These are phyloP conservation scores for Acyrthosiphon pisum DNA, from an alignment of 1,140 invertebrate genomes.

Conservation along the genomic window DNA sequence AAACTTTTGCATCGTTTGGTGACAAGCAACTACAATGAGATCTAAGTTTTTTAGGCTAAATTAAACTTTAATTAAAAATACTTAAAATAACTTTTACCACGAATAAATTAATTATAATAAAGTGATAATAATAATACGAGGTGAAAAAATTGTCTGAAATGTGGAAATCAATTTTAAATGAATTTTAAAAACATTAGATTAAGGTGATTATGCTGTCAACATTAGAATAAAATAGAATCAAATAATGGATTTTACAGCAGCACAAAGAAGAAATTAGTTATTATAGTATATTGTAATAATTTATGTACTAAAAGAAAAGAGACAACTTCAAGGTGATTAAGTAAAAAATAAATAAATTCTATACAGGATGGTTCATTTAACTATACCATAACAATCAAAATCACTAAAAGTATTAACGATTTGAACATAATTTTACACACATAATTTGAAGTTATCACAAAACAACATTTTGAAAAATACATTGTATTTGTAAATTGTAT, in stretches of 20 bases:
- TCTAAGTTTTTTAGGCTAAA: slow-evolving; percentile 7
- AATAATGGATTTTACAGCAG: background rate
- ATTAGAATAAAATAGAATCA: background rate
- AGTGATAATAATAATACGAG: background rate
- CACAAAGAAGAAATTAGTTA: background rate
- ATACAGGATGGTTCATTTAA: too few species aligned
- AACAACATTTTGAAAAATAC: too few species aligned
- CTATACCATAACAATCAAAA: too few species aligned
- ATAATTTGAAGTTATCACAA: too few species aligned
- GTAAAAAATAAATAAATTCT: too few species aligned
- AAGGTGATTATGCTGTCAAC: background rate
- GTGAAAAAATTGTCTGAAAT: background rate
- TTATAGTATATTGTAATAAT: background rate
- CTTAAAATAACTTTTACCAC: background rate
- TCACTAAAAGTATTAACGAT: background rate
- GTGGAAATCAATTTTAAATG: background rate
- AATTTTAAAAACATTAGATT: background rate
- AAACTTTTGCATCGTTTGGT: background rate
- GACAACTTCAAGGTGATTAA: too few species aligned
- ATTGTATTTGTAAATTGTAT: too few species aligned
- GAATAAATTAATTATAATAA: slow-evolving; percentile 39
- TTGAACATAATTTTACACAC: too few species aligned
- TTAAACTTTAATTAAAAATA: slow-evolving; percentile 46
- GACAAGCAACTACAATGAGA: background rate
- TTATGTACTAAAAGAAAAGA: too few species aligned